Evolutionary conservation across 2,888 invertebrate species (phyloP).

Genomic region (Cosmia trapezina): DNA sequence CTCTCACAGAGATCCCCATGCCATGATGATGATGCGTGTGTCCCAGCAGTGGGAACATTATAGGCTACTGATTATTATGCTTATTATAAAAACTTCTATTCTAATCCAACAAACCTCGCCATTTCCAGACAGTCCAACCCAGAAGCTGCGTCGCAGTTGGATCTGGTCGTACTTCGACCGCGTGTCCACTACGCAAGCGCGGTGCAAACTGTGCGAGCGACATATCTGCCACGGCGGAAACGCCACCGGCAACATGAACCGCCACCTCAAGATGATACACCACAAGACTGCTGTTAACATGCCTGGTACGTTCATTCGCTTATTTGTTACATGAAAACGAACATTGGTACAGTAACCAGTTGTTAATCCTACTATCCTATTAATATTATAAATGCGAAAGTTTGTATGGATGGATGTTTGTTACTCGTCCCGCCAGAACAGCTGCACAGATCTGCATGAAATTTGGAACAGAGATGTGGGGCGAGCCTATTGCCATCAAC

Average conservation of each 20-base stretch:
- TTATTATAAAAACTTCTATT: neutral
- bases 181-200: constrained; percentile 79
- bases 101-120: neutral
- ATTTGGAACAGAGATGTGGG: too few species aligned
- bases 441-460: too few species aligned
- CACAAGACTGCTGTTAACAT: constrained; percentile 73
- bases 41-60: too few species aligned
- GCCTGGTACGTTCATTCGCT: constrained; percentile 68
- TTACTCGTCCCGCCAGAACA: too few species aligned
- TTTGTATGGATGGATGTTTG: too few species aligned
- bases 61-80: too few species aligned
- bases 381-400: too few species aligned
- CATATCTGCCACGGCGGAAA: constrained; percentile 87
- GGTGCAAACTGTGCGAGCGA: constrained; percentile 84
- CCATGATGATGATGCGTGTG: too few species aligned
- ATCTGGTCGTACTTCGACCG: constrained; percentile 86
- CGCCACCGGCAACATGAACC: constrained; percentile 88
- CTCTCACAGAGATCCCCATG: too few species aligned
- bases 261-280: constrained; percentile 87
- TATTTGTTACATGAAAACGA: neutral
- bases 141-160: constrained; percentile 83
- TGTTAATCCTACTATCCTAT: neutral
- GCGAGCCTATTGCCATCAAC: too few species aligned
- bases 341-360: neutral
- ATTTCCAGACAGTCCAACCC: constrained; percentile 65